Base-by-base conservation (phyloP, 2,797 vertebrate species). In the Pampus argenteus region DNA sequence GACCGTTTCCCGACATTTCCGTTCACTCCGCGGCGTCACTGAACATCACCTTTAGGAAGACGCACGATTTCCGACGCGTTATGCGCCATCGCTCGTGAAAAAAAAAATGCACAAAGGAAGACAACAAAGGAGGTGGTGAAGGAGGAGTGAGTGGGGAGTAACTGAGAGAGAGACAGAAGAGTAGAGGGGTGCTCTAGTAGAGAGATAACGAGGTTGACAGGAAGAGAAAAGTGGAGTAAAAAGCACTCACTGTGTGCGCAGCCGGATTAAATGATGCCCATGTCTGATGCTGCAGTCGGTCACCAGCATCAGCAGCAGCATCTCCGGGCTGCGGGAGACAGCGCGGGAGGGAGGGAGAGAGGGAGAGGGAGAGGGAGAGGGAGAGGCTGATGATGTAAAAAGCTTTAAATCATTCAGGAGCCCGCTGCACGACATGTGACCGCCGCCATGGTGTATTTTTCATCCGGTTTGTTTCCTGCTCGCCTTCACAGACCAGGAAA, bases 391-490 rank as follows among this genome's bases (percentile, higher is more conserved):
- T 87, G 91, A 90, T 91, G 91, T 88, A 89, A 91, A 86, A 87
- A 69, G 88, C 81, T 88, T 91, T 94, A 90, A 92, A 93, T 93
- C 80, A 93, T 93, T 91, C 87, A 93, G 82, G 73, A 86, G 76
- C 71, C 81, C 86, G 81, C 83, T 86, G 79, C 76, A 72, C 72
- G 76, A 83, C 89, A 92, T 78, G 91, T 91, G 91, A 93, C 88
- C 74, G 56, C 47, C 68, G 71, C 85, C 78, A 73, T 82, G 22
- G 79, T 82, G 63, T 49, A 72, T 91, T 88, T 83, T 91, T 85
- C 78, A 89, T 90, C 84, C 79, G 75, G 77, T 69, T 76, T 78
- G 69, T 79, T 82, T 86, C 74, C 76, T 72, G 58, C 14, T 71
- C 25, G 51, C 36, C 44, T 45, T 58, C 50, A 42, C 44, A 25